Conservation (phyloP, 2,888 invertebrate species). For the Asteroscopus sphinx region DNA sequence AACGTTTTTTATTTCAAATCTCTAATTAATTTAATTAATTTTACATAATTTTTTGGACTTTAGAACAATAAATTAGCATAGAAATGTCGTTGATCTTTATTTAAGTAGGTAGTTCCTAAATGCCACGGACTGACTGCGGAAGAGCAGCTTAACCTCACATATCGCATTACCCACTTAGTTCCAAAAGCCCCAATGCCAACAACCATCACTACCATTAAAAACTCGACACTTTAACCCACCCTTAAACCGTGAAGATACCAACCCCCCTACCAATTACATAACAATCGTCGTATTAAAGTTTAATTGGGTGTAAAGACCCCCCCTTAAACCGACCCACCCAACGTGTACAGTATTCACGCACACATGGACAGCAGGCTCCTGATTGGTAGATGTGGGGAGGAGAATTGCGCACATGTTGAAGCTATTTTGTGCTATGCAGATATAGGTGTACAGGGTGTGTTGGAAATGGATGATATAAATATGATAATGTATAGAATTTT, state of each 20-base stretch:
- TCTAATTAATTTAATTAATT: no score
- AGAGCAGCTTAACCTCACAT: no score
- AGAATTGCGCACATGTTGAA: constrained; percentile 63
- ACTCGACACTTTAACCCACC: constrained; percentile 29
- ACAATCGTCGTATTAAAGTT: constrained; percentile 66
- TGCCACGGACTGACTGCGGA: no score
- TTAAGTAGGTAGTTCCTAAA: no score
- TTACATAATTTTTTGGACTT: no score
- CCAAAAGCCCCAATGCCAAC: no score
- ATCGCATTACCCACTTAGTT: no score
- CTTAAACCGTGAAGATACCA: constrained; percentile 39
- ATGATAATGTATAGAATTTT: not conserved
- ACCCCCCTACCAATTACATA: constrained; percentile 63
- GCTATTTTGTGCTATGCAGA: constrained; percentile 76
- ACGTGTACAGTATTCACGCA: constrained; percentile 27
- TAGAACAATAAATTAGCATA: no score
- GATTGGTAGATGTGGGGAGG: constrained; percentile 63
- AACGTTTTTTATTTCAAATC: no score
- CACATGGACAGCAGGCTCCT: constrained; percentile 15
- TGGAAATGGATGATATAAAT: not conserved
- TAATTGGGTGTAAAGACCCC: constrained; percentile 65
- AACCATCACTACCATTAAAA: not conserved
- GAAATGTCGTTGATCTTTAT: no score
- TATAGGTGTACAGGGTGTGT: constrained; percentile 67
- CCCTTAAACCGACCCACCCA: constrained; percentile 55